These are phyloP conservation scores for Timandra comae DNA, from an alignment of 2,888 invertebrate genomes.

Conservation along the genomic window DNA sequence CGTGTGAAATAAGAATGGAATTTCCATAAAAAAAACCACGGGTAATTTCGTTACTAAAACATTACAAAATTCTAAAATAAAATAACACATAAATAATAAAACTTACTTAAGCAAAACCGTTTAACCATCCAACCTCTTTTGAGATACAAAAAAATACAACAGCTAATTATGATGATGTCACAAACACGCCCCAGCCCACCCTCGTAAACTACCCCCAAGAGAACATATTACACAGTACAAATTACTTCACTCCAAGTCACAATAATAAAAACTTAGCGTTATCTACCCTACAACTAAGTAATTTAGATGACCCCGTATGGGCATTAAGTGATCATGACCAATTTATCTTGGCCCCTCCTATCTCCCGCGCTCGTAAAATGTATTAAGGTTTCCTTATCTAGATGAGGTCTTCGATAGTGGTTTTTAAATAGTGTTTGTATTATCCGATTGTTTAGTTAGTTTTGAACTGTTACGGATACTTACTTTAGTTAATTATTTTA, in stretches of 20 bases:
- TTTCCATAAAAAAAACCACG: no score
- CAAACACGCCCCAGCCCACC: neutral
- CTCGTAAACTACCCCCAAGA: neutral
- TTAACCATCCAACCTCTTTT: no score
- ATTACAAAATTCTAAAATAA: no score
- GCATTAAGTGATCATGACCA: slow-evolving; percentile 56
- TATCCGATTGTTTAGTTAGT: no score
- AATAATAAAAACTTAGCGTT: slow-evolving; percentile 67
- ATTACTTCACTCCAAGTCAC: slow-evolving; percentile 50
- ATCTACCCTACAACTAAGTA: slow-evolving; percentile 66
- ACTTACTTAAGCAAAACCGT: no score
- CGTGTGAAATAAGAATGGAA: no score
- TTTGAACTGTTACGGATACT: no score
- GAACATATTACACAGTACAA: slow-evolving; percentile 18
- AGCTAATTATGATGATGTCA: neutral
- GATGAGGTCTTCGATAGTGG: slow-evolving; percentile 23
- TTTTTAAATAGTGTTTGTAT: slow-evolving; percentile 22
- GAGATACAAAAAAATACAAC: slow-evolving; percentile 26
- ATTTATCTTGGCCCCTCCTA: slow-evolving; percentile 34
- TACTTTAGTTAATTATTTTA: no score
- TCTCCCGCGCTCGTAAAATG: slow-evolving; percentile 31
- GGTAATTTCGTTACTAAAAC: no score
- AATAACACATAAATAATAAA: no score
- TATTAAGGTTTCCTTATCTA: slow-evolving; percentile 19
- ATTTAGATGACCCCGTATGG: slow-evolving; percentile 57